Evolutionary conservation across 2,888 invertebrate species (phyloP), one percentile per base, ranked within the genome.

Genomic region (Zootermopsis nevadensis): DNA sequence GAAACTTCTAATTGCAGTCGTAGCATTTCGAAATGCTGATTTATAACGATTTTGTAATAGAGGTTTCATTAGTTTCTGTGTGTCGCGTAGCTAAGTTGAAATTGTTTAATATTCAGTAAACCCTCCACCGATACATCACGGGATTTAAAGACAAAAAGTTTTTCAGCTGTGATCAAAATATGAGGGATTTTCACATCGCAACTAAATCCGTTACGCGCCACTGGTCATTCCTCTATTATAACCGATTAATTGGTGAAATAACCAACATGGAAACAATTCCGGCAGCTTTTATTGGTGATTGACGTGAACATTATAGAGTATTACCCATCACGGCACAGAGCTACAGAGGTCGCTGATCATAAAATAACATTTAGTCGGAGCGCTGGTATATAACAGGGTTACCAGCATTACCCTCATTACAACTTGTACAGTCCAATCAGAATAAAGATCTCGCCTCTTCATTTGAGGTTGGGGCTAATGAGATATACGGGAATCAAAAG

Each of bases 331-430:
- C 33, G 22, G 33, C 33, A 19, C 12, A 15, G 69, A 1, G 69
- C n/a, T 60, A 27, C n/a, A 8, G 60, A 60, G 60, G n/a, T 60
- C 60, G n/a, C 60, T 69, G 31, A 10, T 69, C 69, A 69, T 69
- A 69, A 69, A 69, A 69, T 33, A 69, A 69, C 69, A 69, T 69
- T 69, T 69, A 69, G 69, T 33, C 69, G 27, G 31, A 69, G 69
- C 69, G 31, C 31, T 69, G 33, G 4, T 30, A 22, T 33, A 69
- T 69, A 69, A 69, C 69, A 69, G 33, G 69, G 31, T 69, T 69
- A 69, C 69, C 69, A 69, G 15, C 69, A 69, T 69, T 69, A 69
- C 33, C 69, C 33, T 69, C 69, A 69, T 69, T 69, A 69, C 33
- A 69, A 33, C 69, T 31, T 10, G 69, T 69, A 69, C 33, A 69